These are phyloP conservation scores for Drosophila willistoni DNA, from an alignment of 1,140 invertebrate genomes.

Conservation along the genomic window DNA sequence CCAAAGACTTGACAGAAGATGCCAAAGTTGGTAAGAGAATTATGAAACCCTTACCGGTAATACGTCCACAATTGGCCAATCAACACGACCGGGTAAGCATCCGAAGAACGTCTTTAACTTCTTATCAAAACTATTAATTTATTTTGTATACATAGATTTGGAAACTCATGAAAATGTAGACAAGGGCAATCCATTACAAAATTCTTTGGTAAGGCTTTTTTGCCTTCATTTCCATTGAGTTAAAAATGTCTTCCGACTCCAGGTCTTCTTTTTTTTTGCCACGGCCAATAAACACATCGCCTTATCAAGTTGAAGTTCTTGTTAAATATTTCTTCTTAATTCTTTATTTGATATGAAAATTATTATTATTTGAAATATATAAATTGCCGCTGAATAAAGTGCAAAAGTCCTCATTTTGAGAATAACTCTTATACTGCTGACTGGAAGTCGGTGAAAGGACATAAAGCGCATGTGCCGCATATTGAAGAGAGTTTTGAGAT, in stretches of 20 bases:
- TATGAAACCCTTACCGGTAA: constrained; percentile 3
- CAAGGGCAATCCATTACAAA: not conserved
- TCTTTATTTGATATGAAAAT: constrained; percentile 20
- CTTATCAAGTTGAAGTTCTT: not conserved
- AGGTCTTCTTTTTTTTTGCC: not conserved
- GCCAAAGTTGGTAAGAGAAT: constrained; percentile 8
- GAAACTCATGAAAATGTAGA: constrained; percentile 55
- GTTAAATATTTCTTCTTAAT: not conserved
- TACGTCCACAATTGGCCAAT: constrained; percentile 32
- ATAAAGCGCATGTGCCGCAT: constrained; percentile 42
- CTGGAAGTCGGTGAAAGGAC: constrained; percentile 38
- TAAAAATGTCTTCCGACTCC: not conserved
- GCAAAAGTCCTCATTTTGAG: constrained; percentile 41
- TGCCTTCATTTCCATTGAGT: not conserved
- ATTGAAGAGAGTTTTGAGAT: not conserved
- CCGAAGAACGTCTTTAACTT: too few relatives aligned
- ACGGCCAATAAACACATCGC: not conserved
- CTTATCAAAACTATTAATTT: not conserved
- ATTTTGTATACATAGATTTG: constrained; percentile 31
- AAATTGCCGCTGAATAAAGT: constrained; percentile 67
- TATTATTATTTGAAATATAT: constrained; percentile 27
- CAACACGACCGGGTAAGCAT: constrained; percentile 31
- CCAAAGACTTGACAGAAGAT: not conserved
- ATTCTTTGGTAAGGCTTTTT: not conserved
- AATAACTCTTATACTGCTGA: constrained; percentile 57